Conservation (phyloP, 1,140 invertebrate genomes). For the Sycophaga agraensis region DNA sequence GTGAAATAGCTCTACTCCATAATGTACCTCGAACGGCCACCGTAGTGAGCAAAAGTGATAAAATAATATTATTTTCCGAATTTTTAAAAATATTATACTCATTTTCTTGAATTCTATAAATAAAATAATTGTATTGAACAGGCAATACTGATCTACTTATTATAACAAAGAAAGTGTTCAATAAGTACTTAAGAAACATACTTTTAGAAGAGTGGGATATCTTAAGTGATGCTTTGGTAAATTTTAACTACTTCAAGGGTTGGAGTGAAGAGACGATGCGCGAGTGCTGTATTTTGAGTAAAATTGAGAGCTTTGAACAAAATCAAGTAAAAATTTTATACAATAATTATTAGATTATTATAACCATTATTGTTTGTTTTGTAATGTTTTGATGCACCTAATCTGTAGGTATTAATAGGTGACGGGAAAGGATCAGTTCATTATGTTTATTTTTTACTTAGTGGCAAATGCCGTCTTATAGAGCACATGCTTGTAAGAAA, state of each 20-base stretch:
- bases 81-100: not conserved
- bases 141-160: slow-evolving; percentile 59
- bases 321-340: too few relatives aligned
- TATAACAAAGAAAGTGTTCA: slow-evolving; percentile 61
- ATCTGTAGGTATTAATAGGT: slow-evolving; percentile 60
- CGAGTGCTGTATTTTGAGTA: slow-evolving; percentile 67
- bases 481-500: slow-evolving; percentile 60
- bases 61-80: slow-evolving; percentile 1
- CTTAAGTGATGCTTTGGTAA: slow-evolving; percentile 60
- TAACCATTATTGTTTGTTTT: not conserved
- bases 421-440: slow-evolving; percentile 64
- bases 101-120: slow-evolving; percentile 7
- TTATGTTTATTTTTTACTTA: slow-evolving; percentile 65
- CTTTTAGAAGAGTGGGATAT: slow-evolving; percentile 64
- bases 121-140: too few relatives aligned
- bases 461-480: slow-evolving; percentile 64
- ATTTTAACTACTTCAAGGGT: slow-evolving; percentile 66
- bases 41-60: slow-evolving; percentile 58
- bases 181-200: slow-evolving; percentile 59
- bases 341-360: too few relatives aligned
- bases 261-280: slow-evolving; percentile 60
- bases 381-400: slow-evolving; percentile 21
- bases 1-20: slow-evolving; percentile 65
- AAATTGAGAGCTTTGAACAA: slow-evolving; percentile 47
- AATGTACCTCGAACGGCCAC: slow-evolving; percentile 61